These are phyloP conservation scores for Gasterosteus nipponicus DNA, from an alignment of 2,113 vertebrate species.

Conservation along the genomic window DNA sequence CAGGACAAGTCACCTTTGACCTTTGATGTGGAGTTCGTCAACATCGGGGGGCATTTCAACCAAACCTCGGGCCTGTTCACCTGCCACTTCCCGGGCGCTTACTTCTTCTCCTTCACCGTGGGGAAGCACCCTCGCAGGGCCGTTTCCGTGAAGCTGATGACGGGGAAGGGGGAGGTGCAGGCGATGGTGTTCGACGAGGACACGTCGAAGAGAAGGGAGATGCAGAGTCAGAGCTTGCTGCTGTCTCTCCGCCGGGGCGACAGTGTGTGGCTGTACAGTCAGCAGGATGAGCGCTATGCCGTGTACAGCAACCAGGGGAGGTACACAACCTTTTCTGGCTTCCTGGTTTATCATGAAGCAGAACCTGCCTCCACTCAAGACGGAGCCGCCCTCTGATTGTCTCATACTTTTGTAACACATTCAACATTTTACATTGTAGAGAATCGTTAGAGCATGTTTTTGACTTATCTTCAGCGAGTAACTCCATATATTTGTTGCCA, in stretches of 20 bases:
- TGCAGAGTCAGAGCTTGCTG: constrained; percentile 85
- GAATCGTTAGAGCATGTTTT: constrained; percentile 15
- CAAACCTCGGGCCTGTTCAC: constrained; percentile 80
- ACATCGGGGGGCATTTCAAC: constrained; percentile 83
- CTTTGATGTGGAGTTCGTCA: constrained; percentile 84
- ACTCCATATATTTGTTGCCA: not conserved
- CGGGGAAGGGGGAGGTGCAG: constrained; percentile 78
- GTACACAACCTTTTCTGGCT: constrained; percentile 85
- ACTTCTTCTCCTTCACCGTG: constrained; percentile 84
- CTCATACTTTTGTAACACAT: not conserved
- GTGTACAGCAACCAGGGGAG: constrained; percentile 86
- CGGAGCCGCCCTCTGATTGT: constrained; percentile 63
- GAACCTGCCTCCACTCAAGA: constrained; percentile 35
- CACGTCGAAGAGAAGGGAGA: constrained; percentile 77
- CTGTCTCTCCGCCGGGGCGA: constrained; percentile 74
- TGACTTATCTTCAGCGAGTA: not conserved
- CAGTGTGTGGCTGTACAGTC: constrained; percentile 83
- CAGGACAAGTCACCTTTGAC: constrained; percentile 72
- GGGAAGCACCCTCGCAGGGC: constrained; percentile 83
- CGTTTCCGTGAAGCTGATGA: constrained; percentile 85
- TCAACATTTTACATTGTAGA: not conserved
- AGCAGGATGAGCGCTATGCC: constrained; percentile 81
- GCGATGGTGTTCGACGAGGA: constrained; percentile 87
- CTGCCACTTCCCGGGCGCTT: constrained; percentile 77
- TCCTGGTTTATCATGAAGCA: constrained; percentile 79